Evolutionary conservation across 2,888 invertebrate species (phyloP).

Genomic region (Sarcophaga rosellei): DNA sequence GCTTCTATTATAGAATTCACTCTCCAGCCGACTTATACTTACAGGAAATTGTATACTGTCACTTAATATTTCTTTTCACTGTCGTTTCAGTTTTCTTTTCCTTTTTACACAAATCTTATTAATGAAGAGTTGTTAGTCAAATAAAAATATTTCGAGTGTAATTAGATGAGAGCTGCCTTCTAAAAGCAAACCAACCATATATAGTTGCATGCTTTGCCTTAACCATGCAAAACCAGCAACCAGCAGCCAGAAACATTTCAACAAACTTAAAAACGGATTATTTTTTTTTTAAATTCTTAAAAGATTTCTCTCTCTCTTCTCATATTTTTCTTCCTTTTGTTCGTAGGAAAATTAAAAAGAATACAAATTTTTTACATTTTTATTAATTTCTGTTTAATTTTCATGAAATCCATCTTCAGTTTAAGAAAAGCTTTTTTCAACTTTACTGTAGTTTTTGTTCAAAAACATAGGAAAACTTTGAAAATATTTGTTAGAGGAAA

Average conservation of each 20-base stretch:
- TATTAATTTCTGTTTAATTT: no score
- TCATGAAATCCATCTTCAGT: no score
- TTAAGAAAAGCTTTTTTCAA: no score
- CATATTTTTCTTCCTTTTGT: no score
- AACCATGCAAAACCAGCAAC: no score
- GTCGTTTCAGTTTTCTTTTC: not conserved
- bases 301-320: no score
- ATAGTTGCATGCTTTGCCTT: not conserved
- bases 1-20: not conserved
- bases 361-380: no score
- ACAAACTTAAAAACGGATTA: not conserved
- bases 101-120: not conserved
- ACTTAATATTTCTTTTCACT: not conserved
- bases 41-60: no score
- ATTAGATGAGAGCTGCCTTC: not conserved
- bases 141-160: conserved; percentile 28
- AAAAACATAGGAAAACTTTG: no score
- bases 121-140: conserved; percentile 39
- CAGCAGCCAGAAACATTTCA: not conserved
- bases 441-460: no score
- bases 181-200: not conserved
- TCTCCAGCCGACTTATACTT: not conserved
- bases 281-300: not conserved
- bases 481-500: no score
- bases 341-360: no score